These are phyloP conservation scores for Lasioglossum morio DNA, from an alignment of 2,888 invertebrate genomes.

Conservation along the genomic window DNA sequence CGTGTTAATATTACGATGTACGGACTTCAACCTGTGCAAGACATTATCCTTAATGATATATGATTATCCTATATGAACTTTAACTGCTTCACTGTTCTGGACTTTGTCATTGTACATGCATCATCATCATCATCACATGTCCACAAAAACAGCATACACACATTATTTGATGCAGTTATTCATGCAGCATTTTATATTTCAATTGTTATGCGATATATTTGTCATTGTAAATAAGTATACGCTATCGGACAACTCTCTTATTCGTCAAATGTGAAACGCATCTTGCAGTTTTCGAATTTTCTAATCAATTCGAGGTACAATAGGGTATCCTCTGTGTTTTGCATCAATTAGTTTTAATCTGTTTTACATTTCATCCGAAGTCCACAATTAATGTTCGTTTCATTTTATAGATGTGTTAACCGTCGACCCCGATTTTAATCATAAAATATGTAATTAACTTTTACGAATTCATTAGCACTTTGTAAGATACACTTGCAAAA, in stretches of 20 bases:
- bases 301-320: too few relatives aligned
- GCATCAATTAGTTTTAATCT: too few relatives aligned
- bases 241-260: too few relatives aligned
- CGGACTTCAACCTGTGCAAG: neutral
- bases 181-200: neutral
- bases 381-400: too few relatives aligned
- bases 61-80: neutral
- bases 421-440: neutral
- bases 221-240: too few relatives aligned
- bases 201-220: neutral
- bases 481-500: neutral
- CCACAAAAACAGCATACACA: neutral
- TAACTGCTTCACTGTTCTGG: neutral
- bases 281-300: neutral
- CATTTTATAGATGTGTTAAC: too few relatives aligned
- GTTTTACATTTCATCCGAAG: too few relatives aligned
- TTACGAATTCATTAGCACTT: neutral
- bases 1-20: neutral
- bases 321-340: too few relatives aligned
- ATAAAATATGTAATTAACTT: neutral
- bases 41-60: neutral
- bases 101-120: neutral
- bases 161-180: neutral
- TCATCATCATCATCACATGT: neutral
- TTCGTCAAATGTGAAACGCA: neutral